phyloP scores from a whole-genome alignment of 1,140 invertebrate species.

The Cydia splendana region DNA sequence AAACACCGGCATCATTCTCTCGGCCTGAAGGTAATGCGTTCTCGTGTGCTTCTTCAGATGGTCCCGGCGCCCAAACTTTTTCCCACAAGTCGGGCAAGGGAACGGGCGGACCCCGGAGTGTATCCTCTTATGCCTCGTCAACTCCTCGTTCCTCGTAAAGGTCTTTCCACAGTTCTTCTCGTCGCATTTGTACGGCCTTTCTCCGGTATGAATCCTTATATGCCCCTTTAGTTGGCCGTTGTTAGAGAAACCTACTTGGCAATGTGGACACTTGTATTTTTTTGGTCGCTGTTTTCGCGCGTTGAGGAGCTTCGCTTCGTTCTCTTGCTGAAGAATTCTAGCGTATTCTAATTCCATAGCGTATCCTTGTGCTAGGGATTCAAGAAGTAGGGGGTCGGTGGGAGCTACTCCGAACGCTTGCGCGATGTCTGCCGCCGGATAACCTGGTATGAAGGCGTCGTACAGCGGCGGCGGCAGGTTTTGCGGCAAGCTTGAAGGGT shows the following conservation, averaged over 20 bases:
- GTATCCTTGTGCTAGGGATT: slow-evolving; percentile 80
- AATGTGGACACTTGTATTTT: slow-evolving; percentile 93
- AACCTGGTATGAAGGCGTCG: slow-evolving; percentile 62
- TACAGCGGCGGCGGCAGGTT: slow-evolving; percentile 42
- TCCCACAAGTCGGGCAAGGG: slow-evolving; percentile 89
- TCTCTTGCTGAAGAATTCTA: slow-evolving; percentile 83
- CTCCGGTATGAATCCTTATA: slow-evolving; percentile 94
- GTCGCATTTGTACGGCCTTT: slow-evolving; percentile 93
- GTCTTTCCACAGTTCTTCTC: slow-evolving; percentile 91
- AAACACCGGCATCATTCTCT: slow-evolving; percentile 79
- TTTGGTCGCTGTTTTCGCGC: slow-evolving; percentile 91
- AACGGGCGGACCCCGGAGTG: slow-evolving; percentile 92
- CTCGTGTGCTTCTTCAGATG: slow-evolving; percentile 91
- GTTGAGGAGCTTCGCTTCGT: slow-evolving; percentile 82
- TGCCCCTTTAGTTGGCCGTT: slow-evolving; percentile 96
- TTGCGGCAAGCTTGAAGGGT: slow-evolving; percentile 37
- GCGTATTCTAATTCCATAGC: slow-evolving; percentile 84
- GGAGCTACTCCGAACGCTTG: slow-evolving; percentile 76
- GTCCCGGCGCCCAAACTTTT: slow-evolving; percentile 94
- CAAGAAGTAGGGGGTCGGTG: slow-evolving; percentile 76
- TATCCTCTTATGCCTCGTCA: slow-evolving; percentile 94
- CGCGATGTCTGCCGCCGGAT: slow-evolving; percentile 70
- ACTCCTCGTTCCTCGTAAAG: slow-evolving; percentile 95
- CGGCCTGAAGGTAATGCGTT: slow-evolving; percentile 83
- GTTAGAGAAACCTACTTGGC: slow-evolving; percentile 94